phyloP scores from a whole-genome alignment of 30 jellyfish, hydroid and myxozoan species.

The Hydractinia symbiolongicarpus region DNA sequence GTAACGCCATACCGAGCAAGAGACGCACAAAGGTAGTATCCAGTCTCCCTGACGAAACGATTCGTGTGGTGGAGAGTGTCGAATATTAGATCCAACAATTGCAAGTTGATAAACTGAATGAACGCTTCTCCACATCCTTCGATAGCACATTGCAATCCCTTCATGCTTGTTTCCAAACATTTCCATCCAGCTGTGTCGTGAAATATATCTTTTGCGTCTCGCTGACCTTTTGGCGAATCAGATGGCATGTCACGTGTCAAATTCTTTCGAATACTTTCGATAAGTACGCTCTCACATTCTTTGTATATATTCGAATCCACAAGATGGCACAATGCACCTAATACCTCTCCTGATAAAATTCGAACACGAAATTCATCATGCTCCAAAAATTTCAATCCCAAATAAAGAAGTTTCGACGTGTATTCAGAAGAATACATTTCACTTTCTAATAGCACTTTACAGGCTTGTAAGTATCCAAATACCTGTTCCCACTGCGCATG shows the following conservation, averaged over 20 bases:
- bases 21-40: constrained; percentile 87
- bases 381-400: constrained; percentile 36
- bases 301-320: constrained; percentile 55
- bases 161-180: constrained; percentile 94
- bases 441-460: constrained; percentile 40
- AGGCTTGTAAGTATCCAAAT: constrained; percentile 71
- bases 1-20: constrained; percentile 73
- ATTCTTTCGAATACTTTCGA: constrained; percentile 58
- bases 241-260: constrained; percentile 73
- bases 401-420: constrained; percentile 17
- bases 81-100: constrained; percentile 66
- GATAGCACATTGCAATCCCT: constrained; percentile 75
- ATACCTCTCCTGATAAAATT: constrained; percentile 83
- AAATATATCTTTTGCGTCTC: constrained; percentile 77
- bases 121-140: constrained; percentile 84
- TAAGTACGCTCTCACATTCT: constrained; percentile 47
- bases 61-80: constrained; percentile 75
- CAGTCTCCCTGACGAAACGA: constrained; percentile 97
- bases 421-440: constrained; percentile 17
- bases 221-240: constrained; percentile 26
- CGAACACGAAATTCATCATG: constrained; percentile 90
- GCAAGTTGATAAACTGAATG: constrained; percentile 49
- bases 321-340: constrained; percentile 71
- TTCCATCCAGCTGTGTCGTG: constrained; percentile 99
- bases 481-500: constrained; percentile 63